phyloP scores from a whole-genome alignment of 1,140 invertebrate species.

The Gonioctena quinquepunctata region DNA sequence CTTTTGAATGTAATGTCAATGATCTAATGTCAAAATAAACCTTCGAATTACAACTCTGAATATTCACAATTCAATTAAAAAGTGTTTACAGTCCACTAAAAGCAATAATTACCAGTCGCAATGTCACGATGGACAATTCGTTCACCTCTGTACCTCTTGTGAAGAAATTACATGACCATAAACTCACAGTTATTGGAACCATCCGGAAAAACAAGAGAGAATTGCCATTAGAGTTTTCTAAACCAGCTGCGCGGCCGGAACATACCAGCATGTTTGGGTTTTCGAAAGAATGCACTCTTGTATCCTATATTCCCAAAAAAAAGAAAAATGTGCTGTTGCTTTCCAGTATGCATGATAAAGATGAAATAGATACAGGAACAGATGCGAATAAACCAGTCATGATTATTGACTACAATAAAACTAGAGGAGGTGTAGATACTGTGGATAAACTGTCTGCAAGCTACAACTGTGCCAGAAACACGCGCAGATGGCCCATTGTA shows the following conservation, averaged over 20 bases:
- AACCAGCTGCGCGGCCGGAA: neutral
- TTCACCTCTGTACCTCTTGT: neutral
- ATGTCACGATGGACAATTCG: neutral
- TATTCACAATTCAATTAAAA: too few relatives aligned
- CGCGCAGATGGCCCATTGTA: too few relatives aligned
- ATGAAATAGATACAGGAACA: conserved; percentile 3
- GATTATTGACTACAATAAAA: too few relatives aligned
- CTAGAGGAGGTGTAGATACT: too few relatives aligned
- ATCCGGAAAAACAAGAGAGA: conserved; percentile 11
- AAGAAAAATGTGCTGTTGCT: conserved; percentile 12
- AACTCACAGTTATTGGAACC: conserved; percentile 3
- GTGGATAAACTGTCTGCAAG: too few relatives aligned
- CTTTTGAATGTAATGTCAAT: too few relatives aligned
- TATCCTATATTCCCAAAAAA: conserved; percentile 8
- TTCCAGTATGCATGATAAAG: neutral
- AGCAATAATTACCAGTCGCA: neutral
- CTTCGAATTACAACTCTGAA: too few relatives aligned
- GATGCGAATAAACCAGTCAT: too few relatives aligned
- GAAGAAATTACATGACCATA: neutral
- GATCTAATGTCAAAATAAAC: too few relatives aligned
- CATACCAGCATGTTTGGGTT: conserved; percentile 8
- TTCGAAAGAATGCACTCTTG: neutral
- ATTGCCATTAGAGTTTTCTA: neutral
- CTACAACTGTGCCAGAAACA: too few relatives aligned
- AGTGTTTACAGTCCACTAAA: too few relatives aligned